phyloP scores from a whole-genome alignment of 2,797 vertebrate species.

The Alouatta caraya region DNA sequence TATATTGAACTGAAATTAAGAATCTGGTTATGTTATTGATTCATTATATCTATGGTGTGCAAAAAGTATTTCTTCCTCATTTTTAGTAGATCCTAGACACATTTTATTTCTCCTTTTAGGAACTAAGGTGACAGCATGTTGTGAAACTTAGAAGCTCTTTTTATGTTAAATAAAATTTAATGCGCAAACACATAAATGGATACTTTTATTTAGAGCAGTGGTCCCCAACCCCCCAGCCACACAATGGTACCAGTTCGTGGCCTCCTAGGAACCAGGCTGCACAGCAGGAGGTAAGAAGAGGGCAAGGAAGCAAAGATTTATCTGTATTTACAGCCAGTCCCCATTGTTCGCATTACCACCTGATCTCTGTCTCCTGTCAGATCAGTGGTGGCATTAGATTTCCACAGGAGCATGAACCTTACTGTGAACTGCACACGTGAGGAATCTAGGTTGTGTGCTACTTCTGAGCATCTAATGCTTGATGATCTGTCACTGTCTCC shows the following conservation, averaged over 20 bases:
- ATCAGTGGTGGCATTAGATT: neutral
- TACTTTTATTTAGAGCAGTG: neutral
- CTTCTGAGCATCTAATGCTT: neutral
- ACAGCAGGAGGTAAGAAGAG: neutral
- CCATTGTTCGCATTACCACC: neutral
- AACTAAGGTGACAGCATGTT: neutral
- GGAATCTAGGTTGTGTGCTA: neutral
- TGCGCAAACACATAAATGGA: neutral
- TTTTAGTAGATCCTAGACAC: neutral
- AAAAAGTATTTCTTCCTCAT: neutral
- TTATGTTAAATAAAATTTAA: neutral
- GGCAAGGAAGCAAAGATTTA: neutral
- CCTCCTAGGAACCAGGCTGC: neutral
- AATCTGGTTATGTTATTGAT: neutral
- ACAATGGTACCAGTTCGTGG: neutral
- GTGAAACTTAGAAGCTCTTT: neutral
- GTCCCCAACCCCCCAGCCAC: neutral
- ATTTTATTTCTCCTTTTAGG: neutral
- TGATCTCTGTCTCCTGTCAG: neutral
- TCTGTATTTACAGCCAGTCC: neutral
- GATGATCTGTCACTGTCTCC: neutral
- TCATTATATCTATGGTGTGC: neutral
- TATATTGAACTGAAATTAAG: neutral
- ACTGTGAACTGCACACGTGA: neutral
- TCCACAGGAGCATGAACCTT: neutral